A percentile compares a stretch with the other conserved stretches of the same genome.
Conservation (phyloP, 2,888 invertebrate species). For the Mycogona germanica region DNA sequence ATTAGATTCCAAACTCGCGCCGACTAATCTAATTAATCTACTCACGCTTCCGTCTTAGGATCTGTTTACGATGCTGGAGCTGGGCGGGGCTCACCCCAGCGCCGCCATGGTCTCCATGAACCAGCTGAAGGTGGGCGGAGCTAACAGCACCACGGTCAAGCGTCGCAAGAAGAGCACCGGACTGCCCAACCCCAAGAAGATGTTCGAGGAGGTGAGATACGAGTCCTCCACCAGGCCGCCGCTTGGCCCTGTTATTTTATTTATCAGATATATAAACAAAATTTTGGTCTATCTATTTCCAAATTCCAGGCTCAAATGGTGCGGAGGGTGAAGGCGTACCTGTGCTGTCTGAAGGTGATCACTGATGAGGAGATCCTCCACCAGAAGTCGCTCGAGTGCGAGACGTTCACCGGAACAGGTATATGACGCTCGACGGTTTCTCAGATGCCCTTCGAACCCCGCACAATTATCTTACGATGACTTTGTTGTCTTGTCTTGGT, state of each 20-base stretch:
- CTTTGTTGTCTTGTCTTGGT: no score
- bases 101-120: conserved; percentile 79
- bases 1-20: background rate
- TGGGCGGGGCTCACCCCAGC: conserved; percentile 74
- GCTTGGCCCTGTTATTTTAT: conserved; percentile 1
- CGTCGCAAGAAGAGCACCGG: conserved; percentile 77
- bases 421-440: no score
- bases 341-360: conserved; percentile 80
- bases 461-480: no score
- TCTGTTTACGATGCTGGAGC: conserved; percentile 66
- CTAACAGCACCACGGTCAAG: conserved; percentile 62
- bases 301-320: conserved; percentile 76
- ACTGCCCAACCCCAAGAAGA: conserved; percentile 90
- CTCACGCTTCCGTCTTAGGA: conserved; percentile 39
- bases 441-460: no score
- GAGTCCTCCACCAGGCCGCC: no score
- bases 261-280: background rate
- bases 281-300: background rate
- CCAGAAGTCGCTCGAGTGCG: conserved; percentile 79
- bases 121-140: conserved; percentile 59
- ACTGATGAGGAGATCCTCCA: conserved; percentile 85
- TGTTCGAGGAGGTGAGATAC: conserved; percentile 86
- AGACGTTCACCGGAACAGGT: conserved; percentile 38
- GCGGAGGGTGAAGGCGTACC: conserved; percentile 87
- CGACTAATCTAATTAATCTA: background rate